Base-by-base conservation (phyloP, 2,113 vertebrate species). In the Poecilia latipinna region DNA sequence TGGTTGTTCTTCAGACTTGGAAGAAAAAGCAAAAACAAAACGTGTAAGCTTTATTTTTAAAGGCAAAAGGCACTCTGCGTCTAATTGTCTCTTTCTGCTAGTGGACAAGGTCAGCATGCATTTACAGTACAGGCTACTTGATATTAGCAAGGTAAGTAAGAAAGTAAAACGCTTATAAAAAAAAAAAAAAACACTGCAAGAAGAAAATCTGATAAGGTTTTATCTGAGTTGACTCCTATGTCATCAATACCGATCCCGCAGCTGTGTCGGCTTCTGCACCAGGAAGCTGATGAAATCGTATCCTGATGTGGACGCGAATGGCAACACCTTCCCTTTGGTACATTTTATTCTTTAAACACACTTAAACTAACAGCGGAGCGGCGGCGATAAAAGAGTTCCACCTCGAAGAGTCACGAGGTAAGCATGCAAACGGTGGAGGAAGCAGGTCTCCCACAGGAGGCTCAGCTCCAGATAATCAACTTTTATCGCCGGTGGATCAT, bases 21-120 rank as follows among this genome's bases (percentile, higher is more conserved):
- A 82, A 62, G 57, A 29, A 28, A 66, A 79, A 82, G 22, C 48
- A 68, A 82, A 62, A 62, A 26, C 24, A 66, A 79, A 81, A n/a
- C 39, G 75, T n/a, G 75, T 91, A 84, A 90, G 85, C 76, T 73
- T 1, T 82, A 83, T 75, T 62, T 64, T 37, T 7, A 73, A 33
- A 71, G 28, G 31, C 57, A 57, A 65, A 37, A 66, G 32, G 31
- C 79, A 78, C 75, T 82, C 42, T n/a, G 17, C 35, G 70, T 35
- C 67, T 65, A 66, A 80, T 72, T 42, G 42, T 65, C 65, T 62
- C 71, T 72, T 70, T 78, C 68, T 51, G 31, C 74, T 83, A 88
- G 74, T 77, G 61, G 84, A 77, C 68, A 48, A 82, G 44, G 39
- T n/a, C 51, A 26, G 78, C 51, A 64, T 64, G 51, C 60, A 70